Percentiles rank a stretch among this genome's conserved stretches.
phyloP scores from a whole-genome alignment of 2,797 vertebrate species.

The Sebastes itinus region DNA sequence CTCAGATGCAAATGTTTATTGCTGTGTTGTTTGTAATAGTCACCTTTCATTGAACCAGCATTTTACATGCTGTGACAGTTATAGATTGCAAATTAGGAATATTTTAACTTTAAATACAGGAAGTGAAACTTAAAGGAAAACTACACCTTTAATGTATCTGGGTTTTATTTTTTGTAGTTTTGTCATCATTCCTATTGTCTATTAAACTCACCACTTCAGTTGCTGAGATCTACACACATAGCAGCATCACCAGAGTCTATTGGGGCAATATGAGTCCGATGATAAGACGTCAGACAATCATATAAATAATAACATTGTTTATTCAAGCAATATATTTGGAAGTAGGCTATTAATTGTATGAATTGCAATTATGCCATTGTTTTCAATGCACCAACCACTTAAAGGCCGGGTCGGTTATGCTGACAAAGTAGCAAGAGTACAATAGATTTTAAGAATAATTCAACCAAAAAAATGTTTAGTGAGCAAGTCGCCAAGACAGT shows the following conservation, averaged over 20 bases:
- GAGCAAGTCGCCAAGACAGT: too few species aligned
- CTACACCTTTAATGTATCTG: background rate
- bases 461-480: too few species aligned
- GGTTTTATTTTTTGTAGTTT: background rate
- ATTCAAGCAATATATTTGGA: too few species aligned
- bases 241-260: background rate
- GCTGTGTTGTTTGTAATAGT: constrained; percentile 67
- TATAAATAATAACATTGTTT: too few species aligned
- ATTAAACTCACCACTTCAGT: background rate
- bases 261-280: background rate
- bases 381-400: too few species aligned
- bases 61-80: constrained; percentile 58
- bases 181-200: background rate
- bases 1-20: constrained; percentile 70
- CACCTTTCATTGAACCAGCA: constrained; percentile 61
- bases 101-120: constrained; percentile 71
- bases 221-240: background rate
- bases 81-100: constrained; percentile 40
- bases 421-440: too few species aligned
- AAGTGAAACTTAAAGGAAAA: background rate
- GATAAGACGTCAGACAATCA: background rate
- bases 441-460: too few species aligned
- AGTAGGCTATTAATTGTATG: too few species aligned
- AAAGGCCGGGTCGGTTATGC: too few species aligned
- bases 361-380: too few species aligned